phyloP scores from a whole-genome alignment of 2,113 vertebrate species.

The Gopherus evgoodei region DNA sequence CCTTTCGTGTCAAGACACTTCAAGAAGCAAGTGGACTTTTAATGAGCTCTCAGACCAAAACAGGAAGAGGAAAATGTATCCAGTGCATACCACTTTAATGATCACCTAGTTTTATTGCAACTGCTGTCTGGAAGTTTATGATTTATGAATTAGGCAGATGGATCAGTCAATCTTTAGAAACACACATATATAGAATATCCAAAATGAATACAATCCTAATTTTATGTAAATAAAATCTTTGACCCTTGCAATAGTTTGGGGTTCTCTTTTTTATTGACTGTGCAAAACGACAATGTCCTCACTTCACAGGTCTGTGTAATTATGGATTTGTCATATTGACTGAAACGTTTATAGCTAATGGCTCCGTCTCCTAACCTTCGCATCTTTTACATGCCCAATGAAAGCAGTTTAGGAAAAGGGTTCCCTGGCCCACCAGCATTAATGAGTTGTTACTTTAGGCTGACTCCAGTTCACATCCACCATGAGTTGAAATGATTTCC shows the following conservation, averaged over 20 bases:
- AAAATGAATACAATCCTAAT: neutral
- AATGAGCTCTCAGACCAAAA: constrained; percentile 69
- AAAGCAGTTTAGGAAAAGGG: constrained; percentile 32
- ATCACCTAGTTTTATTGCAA: constrained; percentile 52
- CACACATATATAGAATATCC: neutral
- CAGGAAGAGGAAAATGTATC: constrained; percentile 33
- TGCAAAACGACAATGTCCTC: neutral
- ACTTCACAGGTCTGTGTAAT: constrained; percentile 2
- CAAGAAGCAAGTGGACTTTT: constrained; percentile 67
- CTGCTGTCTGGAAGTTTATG: constrained; percentile 20
- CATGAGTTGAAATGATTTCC: constrained; percentile 37
- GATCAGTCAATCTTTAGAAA: neutral
- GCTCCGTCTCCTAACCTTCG: neutral
- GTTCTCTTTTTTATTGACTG: too few species aligned
- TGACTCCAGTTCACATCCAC: constrained; percentile 27
- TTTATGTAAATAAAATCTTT: neutral
- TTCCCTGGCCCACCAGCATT: neutral
- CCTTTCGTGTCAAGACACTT: constrained; percentile 59
- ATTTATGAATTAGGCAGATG: constrained; percentile 64
- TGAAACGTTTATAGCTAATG: neutral
- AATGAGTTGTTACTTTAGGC: constrained; percentile 34
- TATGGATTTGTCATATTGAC: constrained; percentile 69
- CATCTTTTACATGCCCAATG: constrained; percentile 34
- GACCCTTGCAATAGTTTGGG: neutral
- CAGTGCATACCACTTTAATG: constrained; percentile 40